phyloP scores from a whole-genome alignment of 2,797 vertebrate genomes.

The Emys orbicularis region DNA sequence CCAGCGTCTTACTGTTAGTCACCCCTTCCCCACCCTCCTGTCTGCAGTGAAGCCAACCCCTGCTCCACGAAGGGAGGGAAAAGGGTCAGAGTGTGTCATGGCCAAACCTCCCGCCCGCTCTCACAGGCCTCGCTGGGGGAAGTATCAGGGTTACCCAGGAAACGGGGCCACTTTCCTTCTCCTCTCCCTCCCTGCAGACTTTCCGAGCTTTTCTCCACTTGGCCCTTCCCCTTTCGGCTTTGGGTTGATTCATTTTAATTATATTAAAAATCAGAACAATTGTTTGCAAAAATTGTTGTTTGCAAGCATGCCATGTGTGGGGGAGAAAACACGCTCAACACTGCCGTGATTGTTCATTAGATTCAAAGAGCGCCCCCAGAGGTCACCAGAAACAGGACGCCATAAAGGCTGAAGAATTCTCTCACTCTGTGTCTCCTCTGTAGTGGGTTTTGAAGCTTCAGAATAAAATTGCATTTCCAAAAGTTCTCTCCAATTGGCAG shows the following conservation, averaged over 20 bases:
- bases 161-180: too few relatives aligned
- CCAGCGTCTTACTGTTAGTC: constrained; percentile 18
- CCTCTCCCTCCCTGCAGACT: too few relatives aligned
- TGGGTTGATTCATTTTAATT: background rate
- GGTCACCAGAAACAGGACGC: too few relatives aligned
- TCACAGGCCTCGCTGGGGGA: too few relatives aligned
- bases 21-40: background rate
- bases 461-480: too few relatives aligned
- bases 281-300: background rate
- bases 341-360: background rate
- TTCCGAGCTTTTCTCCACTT: too few relatives aligned
- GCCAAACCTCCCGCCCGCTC: background rate
- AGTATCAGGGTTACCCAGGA: too few relatives aligned
- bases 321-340: background rate
- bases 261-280: too few relatives aligned
- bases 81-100: background rate
- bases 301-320: background rate
- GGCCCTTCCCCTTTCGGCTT: background rate
- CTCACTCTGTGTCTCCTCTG: too few relatives aligned
- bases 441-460: too few relatives aligned
- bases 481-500: too few relatives aligned
- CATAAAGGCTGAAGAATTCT: too few relatives aligned
- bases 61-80: background rate
- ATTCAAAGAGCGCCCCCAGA: background rate
- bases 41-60: background rate